Percentiles rank a stretch among this genome's conserved stretches.
Evolutionary conservation across 1,140 invertebrate species (phyloP).

Genomic region (Gerris buenoi): DNA sequence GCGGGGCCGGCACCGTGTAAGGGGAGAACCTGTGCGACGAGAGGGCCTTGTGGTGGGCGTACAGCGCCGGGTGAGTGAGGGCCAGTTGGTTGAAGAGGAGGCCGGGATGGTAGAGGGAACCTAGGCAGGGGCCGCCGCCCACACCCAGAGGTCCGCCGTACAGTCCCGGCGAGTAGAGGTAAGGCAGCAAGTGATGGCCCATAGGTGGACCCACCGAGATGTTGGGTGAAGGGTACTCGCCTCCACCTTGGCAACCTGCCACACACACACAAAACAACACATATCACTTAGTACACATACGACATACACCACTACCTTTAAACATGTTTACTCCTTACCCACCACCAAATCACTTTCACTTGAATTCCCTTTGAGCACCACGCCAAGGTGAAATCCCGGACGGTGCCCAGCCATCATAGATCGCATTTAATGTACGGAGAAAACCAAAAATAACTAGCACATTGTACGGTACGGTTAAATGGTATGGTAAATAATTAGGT

Average conservation of each 20-base stretch:
- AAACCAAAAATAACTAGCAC: too few species aligned
- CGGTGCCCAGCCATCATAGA: too few species aligned
- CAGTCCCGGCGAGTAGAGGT: slow-evolving; percentile 48
- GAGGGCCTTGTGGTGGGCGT: slow-evolving; percentile 35
- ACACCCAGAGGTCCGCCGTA: slow-evolving; percentile 32
- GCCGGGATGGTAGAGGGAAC: slow-evolving; percentile 38
- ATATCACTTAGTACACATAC: too few species aligned
- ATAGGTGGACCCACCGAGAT: slow-evolving; percentile 75
- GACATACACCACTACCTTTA: too few species aligned
- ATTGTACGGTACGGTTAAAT: too few species aligned
- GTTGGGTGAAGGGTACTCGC: slow-evolving; percentile 60
- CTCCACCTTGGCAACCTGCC: slow-evolving; percentile 34
- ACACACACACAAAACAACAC: slow-evolving; percentile 11
- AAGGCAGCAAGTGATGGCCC: slow-evolving; percentile 62
- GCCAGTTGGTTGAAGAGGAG: slow-evolving; percentile 69
- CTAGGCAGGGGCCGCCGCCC: slow-evolving; percentile 20
- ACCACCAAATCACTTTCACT: background rate
- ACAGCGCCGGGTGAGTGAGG: slow-evolving; percentile 52
- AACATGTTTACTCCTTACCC: background rate
- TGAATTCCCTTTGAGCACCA: background rate
- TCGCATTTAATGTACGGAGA: too few species aligned
- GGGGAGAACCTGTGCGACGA: slow-evolving; percentile 58
- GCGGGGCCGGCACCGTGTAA: slow-evolving; percentile 44
- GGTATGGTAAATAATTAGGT: too few species aligned
- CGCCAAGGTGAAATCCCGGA: background rate